Conservation (phyloP, 2,113 vertebrate genomes). For the Procavia capensis region DNA sequence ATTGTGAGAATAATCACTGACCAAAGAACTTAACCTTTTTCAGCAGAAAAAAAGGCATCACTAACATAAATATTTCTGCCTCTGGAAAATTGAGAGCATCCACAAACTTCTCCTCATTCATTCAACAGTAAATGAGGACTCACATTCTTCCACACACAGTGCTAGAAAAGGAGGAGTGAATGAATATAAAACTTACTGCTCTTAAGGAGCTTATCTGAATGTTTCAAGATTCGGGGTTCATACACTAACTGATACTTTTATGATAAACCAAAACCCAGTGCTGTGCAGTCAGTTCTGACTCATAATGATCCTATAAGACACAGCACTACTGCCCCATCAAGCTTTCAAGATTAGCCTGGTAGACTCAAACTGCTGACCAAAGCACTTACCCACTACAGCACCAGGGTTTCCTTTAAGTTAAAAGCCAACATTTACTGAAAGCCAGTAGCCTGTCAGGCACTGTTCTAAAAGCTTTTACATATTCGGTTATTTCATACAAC, state of each 20-base stretch:
- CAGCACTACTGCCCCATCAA: too few species aligned
- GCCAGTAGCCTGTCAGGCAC: not conserved
- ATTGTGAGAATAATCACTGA: not conserved
- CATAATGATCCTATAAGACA: too few species aligned
- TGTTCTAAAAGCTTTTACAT: not conserved
- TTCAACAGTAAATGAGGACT: not conserved
- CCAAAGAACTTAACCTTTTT: not conserved
- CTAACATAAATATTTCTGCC: not conserved
- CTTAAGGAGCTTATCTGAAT: not conserved
- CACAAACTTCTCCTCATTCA: not conserved
- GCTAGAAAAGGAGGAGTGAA: not conserved
- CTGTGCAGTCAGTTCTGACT: too few species aligned
- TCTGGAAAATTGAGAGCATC: conserved; percentile 12
- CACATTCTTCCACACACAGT: not conserved
- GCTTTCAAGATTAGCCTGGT: too few species aligned
- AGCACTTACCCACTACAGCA: too few species aligned
- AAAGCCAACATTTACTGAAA: not conserved
- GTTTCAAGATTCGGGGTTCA: not conserved
- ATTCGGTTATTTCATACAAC: not conserved
- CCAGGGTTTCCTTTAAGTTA: too few species aligned
- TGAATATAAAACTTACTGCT: not conserved
- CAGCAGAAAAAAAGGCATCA: too few species aligned
- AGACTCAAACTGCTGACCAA: too few species aligned
- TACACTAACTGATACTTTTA: not conserved
- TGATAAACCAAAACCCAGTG: too few species aligned